A percentile compares a stretch with the other conserved stretches of the same genome.
These are phyloP conservation scores for Schizopygopsis malacanthus DNA, from an alignment of 2,797 vertebrate genomes.

Conservation along the genomic window DNA sequence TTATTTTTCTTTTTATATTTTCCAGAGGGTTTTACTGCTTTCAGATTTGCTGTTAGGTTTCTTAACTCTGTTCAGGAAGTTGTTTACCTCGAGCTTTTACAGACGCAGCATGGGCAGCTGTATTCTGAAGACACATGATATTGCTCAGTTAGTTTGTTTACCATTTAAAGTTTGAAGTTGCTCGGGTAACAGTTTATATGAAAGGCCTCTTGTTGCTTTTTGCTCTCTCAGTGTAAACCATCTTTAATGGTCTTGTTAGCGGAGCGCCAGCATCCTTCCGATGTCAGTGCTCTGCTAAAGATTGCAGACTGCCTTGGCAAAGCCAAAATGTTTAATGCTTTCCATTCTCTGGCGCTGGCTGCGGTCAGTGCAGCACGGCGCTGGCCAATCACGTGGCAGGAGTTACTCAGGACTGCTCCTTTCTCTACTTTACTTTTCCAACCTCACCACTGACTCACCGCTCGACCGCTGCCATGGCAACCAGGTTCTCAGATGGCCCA, in stretches of 20 bases:
- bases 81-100: conserved; percentile 23
- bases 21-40: too few relatives aligned
- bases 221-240: conserved; percentile 49
- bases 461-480: conserved; percentile 75
- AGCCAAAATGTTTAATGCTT: conserved; percentile 60
- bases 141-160: conserved; percentile 57
- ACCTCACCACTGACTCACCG: conserved; percentile 76
- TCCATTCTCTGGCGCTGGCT: conserved; percentile 65
- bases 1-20: too few relatives aligned
- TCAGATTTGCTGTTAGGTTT: not conserved
- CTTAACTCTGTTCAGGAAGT: conserved; percentile 16
- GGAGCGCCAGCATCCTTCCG: conserved; percentile 49
- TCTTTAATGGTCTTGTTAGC: conserved; percentile 59
- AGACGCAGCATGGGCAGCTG: conserved; percentile 35
- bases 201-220: conserved; percentile 61
- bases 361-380: conserved; percentile 63
- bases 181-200: conserved; percentile 65
- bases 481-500: conserved; percentile 69
- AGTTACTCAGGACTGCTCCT: conserved; percentile 57
- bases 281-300: conserved; percentile 41
- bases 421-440: conserved; percentile 75
- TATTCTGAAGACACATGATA: conserved; percentile 50
- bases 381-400: conserved; percentile 69
- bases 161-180: conserved; percentile 52
- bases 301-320: conserved; percentile 42